Base-by-base conservation (phyloP, 1,140 invertebrate species). In the Cheumatopsyche charites region DNA sequence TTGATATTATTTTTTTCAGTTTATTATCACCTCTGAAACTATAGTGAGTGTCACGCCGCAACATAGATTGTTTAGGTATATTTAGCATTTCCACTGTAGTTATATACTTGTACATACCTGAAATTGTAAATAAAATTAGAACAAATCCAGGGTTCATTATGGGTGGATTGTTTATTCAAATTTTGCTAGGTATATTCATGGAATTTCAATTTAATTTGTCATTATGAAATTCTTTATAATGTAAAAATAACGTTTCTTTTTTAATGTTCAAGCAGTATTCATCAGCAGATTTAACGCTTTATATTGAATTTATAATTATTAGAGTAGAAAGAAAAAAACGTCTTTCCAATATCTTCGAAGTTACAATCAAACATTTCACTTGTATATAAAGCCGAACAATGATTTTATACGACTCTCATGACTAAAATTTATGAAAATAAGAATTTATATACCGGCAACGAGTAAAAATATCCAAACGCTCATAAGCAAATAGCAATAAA, bases 381-480 rank as follows among this genome's bases (percentile, higher is more conserved):
- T 43, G 7, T 43, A 13, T 9, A 9, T 43, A 13, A 7, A 43
- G 13, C 13, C 13, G 13, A 49, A 49, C 13, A 49, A 15, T 15
- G 13, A 13, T 49, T n/a, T 49, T 49, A 61, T 25, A 7, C 9
- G 6, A 55, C 7, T 55, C 6, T 55, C 13, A 55, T 21, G 7
- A 7, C 19, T 55, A 15, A 21, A 23, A 23, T 52, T 0, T 21
- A n/a, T n/a, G n/a, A n/a, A n/a, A 3, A 36, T 55, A 58, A 69
- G 11, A 2, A 62, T 58, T 65, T 62, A 23, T 11, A 61, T 69
- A 88, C 90, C 91, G 71, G 89, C 90, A 55, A 92, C 87, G 1
- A 92, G 82, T 45, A 92, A 84, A 78, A 92, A 89, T 75, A 93
- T 92, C 91, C 91, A 93, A 47, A 92, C 77, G 80, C 89, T 92